Conservation (phyloP, 2,113 vertebrate species). For the Chamaea fasciata region DNA sequence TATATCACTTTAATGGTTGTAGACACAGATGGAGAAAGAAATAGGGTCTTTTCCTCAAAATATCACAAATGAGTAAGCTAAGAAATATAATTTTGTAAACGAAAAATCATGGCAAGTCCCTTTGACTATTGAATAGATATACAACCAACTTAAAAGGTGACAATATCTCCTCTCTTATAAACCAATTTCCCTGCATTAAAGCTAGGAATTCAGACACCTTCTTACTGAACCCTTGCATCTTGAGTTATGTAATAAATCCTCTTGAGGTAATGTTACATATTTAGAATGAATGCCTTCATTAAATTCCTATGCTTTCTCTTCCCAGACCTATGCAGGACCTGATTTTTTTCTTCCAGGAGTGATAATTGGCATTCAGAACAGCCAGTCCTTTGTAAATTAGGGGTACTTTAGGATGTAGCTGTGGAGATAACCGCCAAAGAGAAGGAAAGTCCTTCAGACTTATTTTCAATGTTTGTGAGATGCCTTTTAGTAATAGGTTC, state of each 20-base stretch:
- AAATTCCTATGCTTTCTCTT: background rate
- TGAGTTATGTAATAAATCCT: background rate
- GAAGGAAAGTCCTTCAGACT: background rate
- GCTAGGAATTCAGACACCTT: background rate
- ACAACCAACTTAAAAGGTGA: background rate
- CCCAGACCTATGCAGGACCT: background rate
- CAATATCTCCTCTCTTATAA: background rate
- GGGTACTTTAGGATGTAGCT: background rate
- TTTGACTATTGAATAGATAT: background rate
- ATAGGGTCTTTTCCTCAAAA: background rate
- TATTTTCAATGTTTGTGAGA: background rate
- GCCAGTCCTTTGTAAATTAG: background rate
- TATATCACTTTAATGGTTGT: background rate
- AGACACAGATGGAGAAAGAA: background rate
- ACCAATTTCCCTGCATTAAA: background rate
- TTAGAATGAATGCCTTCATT: background rate
- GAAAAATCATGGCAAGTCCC: background rate
- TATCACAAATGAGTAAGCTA: background rate
- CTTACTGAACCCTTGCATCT: background rate
- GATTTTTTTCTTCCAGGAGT: background rate
- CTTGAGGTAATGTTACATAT: background rate
- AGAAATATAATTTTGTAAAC: background rate
- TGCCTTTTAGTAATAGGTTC: background rate
- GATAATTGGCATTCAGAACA: background rate
- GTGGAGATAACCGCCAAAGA: background rate